Evolutionary conservation across 2,797 vertebrate genomes (phyloP), one percentile per base, ranked within the genome.

Genomic region (Eulemur rubriventer): DNA sequence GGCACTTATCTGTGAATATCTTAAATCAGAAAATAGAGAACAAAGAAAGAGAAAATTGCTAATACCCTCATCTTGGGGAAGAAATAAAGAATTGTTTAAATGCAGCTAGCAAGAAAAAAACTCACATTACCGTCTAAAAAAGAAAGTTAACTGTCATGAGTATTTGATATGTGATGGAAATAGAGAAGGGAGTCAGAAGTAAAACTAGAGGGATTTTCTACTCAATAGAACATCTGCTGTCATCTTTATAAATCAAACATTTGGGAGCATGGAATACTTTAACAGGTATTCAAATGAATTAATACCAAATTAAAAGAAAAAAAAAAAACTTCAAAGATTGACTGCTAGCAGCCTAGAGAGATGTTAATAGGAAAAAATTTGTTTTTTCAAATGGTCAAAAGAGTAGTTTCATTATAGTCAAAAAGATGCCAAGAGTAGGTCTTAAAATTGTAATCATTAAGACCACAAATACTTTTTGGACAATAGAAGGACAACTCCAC

Each of bases 41-140:
- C 2, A 91, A 3, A 96, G 46, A 89, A 91, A 95, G 13, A 95
- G 63, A 73, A 35, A 22, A 3, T 13, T 80, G 20, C 48, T 82
- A 84, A 84, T 94, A 55, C 85, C 17, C 16, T 96, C 17, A 61
- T 22, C 12, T 28, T 83, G 41, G 28, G 10, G 59, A 46, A 88
- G 41, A 98, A 97, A 96, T 86, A 73, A 97, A 80, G 11, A 96
- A 95, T 65, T 4, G 18, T 57, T 72, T 93, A 89, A 96, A 94
- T n/a, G 30, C 22, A 97, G 7, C 35, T 94, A n/a, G 38, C 24
- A 91, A 79, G 38, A 95, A 52, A 94, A 89, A 95, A 81, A 69
- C 52, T 61, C 30, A 63, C 83, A 41, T 91, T 35, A 92, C 13
- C n/a, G 81, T 65, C 75, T 7, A 0, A 91, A 48, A 81, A 96